These are phyloP conservation scores for Paralvinella palmiformis DNA, from an alignment of 1,140 invertebrate genomes.

Conservation along the genomic window DNA sequence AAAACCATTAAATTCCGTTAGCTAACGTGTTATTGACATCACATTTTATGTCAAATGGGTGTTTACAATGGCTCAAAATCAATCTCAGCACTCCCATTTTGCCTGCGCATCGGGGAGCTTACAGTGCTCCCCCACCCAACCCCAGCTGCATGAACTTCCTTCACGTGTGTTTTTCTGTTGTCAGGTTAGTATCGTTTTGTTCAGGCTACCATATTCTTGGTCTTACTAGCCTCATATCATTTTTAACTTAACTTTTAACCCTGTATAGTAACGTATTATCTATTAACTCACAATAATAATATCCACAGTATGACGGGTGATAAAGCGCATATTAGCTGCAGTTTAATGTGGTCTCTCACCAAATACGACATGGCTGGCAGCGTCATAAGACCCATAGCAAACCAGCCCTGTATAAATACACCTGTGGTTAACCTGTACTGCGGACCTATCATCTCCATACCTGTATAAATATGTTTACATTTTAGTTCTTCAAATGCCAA, in stretches of 20 bases:
- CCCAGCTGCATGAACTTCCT: too few species aligned
- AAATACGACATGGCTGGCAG: neutral
- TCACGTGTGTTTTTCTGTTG: too few species aligned
- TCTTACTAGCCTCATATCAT: too few species aligned
- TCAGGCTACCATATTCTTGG: too few species aligned
- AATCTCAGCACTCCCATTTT: too few species aligned
- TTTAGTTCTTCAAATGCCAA: neutral
- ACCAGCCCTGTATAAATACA: neutral
- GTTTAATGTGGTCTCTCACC: neutral
- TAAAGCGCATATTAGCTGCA: constrained; percentile 4
- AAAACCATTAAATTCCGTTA: too few species aligned
- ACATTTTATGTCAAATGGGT: too few species aligned
- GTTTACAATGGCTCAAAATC: too few species aligned
- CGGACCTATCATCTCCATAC: constrained; percentile 6
- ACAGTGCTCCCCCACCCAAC: too few species aligned
- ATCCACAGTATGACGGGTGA: neutral
- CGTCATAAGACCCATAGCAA: neutral
- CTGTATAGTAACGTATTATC: neutral
- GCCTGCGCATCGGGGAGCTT: too few species aligned
- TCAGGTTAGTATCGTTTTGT: too few species aligned
- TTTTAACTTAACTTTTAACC: neutral
- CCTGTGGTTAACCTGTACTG: constrained; percentile 3
- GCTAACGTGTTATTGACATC: too few species aligned
- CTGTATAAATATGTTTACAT: neutral
- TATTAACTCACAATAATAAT: neutral